phyloP scores from a whole-genome alignment of 1,140 invertebrate genomes.

The Anoplophora glabripennis region DNA sequence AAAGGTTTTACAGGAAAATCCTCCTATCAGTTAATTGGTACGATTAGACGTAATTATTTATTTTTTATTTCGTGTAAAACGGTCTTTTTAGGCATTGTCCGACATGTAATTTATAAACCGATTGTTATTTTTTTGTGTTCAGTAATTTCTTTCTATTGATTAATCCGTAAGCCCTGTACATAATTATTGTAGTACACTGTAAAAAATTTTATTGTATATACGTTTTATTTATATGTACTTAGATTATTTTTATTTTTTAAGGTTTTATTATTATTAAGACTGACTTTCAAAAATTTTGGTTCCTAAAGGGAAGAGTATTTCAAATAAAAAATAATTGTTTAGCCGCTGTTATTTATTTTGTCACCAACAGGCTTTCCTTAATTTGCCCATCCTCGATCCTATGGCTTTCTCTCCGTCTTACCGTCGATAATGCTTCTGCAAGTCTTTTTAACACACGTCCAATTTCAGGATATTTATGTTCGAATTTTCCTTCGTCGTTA shows the following conservation, averaged over 20 bases:
- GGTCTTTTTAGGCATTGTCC: not conserved
- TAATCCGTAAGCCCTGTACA: conserved; percentile 17
- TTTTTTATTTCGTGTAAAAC: too few relatives aligned
- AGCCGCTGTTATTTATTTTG: conserved; percentile 7
- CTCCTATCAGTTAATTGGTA: too few relatives aligned
- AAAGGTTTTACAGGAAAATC: too few relatives aligned
- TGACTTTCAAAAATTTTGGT: conserved; percentile 47
- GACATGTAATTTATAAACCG: conserved; percentile 5
- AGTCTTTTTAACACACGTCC: too few relatives aligned
- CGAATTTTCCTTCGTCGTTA: too few relatives aligned
- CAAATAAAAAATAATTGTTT: conserved; percentile 43
- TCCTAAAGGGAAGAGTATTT: conserved; percentile 46
- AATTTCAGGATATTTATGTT: too few relatives aligned
- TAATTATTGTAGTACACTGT: conserved; percentile 33
- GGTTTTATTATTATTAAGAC: conserved; percentile 48
- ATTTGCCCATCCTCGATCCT: too few relatives aligned
- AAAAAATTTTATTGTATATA: conserved; percentile 43
- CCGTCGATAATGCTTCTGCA: too few relatives aligned
- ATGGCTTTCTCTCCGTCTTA: too few relatives aligned
- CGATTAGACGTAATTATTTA: too few relatives aligned
- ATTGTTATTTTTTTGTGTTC: conserved; percentile 17
- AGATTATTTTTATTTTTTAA: conserved; percentile 42
- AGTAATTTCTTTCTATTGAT: conserved; percentile 7
- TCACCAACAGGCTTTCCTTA: too few relatives aligned
- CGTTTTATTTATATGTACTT: conserved; percentile 46